Conservation (phyloP, 2,888 invertebrate genomes). For the Luperina nickerlii region DNA sequence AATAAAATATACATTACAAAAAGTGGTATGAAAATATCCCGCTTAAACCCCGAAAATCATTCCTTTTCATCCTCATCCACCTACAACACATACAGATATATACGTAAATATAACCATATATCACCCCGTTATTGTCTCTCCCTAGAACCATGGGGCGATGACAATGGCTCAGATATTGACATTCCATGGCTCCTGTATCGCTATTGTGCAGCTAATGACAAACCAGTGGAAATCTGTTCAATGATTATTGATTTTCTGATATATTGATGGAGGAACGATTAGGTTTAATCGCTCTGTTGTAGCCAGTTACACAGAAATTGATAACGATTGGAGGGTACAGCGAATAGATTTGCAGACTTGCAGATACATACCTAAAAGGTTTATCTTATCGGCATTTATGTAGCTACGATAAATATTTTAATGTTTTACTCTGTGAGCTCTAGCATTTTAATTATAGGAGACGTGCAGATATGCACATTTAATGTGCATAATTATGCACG, state of each 20-base stretch:
- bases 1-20: no score
- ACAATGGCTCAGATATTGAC: slow-evolving; percentile 86
- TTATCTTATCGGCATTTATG: not conserved
- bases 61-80: slow-evolving; percentile 21
- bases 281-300: slow-evolving; percentile 45
- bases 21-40: not conserved
- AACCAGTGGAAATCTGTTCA: slow-evolving; percentile 82
- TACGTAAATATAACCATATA: slow-evolving; percentile 6
- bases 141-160: slow-evolving; percentile 65
- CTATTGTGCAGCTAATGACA: slow-evolving; percentile 87
- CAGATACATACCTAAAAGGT: not conserved
- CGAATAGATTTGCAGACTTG: not conserved
- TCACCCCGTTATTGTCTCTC: slow-evolving; percentile 70
- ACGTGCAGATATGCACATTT: not conserved
- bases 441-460: not conserved
- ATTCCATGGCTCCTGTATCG: slow-evolving; percentile 80
- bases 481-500: not conserved
- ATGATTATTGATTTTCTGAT: slow-evolving; percentile 76
- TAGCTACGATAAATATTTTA: not conserved
- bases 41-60: slow-evolving; percentile 18
- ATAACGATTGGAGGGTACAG: not conserved
- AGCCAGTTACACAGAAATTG: not conserved
- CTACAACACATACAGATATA: slow-evolving; percentile 25
- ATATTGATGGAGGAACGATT: slow-evolving; percentile 57
- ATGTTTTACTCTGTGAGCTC: not conserved